These are phyloP conservation scores for Tuberolachnus salignus DNA, from an alignment of 2,888 invertebrate genomes.

Conservation along the genomic window DNA sequence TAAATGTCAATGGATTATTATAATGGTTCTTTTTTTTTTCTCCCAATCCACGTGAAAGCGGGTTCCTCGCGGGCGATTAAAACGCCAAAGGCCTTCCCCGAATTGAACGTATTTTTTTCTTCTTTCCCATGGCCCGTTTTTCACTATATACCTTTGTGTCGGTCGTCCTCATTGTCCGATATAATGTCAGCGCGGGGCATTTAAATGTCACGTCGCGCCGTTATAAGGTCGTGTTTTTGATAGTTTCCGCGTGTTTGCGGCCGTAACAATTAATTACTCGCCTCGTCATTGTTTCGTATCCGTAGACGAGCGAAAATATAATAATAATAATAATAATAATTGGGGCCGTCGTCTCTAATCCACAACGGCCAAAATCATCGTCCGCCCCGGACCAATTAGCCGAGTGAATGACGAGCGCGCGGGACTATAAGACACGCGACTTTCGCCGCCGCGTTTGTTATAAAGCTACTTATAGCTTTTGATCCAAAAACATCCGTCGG, in stretches of 20 bases:
- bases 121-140: neutral
- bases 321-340: too few relatives aligned
- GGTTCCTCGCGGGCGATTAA: constrained; percentile 1
- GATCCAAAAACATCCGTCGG: constrained; percentile 10
- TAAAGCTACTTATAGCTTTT: constrained; percentile 7
- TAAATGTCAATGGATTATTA: neutral
- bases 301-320: too few relatives aligned
- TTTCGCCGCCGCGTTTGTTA: constrained; percentile 2
- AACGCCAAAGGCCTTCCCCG: neutral
- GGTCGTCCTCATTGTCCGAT: constrained; percentile 8
- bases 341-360: neutral
- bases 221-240: neutral
- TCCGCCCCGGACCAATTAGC: constrained; percentile 24
- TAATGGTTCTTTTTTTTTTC: constrained; percentile 9
- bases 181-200: constrained; percentile 47
- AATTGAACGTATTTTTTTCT: neutral
- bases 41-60: constrained; percentile 13
- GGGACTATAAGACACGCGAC: neutral
- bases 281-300: too few relatives aligned
- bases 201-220: constrained; percentile 41
- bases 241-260: neutral
- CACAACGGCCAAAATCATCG: neutral
- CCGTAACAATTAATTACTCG: neutral
- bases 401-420: neutral
- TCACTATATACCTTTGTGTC: neutral